phyloP scores from a whole-genome alignment of 2,113 vertebrate genomes.

The Rhabdomys dilectus region DNA sequence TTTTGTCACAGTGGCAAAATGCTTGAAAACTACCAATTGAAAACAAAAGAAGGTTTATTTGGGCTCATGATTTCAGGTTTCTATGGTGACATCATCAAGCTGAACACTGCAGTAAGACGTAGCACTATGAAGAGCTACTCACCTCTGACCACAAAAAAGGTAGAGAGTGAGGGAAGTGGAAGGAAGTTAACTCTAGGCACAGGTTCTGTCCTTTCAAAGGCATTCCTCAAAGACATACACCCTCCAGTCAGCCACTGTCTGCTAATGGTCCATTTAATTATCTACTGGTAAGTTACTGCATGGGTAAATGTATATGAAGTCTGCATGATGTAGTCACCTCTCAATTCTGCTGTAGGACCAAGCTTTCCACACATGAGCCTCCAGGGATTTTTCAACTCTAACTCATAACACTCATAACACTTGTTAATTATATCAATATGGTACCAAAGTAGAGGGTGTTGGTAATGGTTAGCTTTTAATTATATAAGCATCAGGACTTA shows the following conservation, averaged over 20 bases:
- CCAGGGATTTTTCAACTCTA: neutral
- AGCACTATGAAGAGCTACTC: neutral
- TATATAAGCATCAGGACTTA: neutral
- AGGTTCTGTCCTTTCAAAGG: neutral
- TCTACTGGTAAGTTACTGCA: neutral
- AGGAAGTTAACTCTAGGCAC: neutral
- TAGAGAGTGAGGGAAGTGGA: neutral
- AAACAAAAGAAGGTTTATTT: neutral
- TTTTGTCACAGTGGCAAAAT: neutral
- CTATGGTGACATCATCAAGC: neutral
- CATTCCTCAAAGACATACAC: neutral
- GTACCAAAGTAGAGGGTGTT: neutral
- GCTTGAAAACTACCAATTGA: neutral
- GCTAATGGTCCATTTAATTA: neutral
- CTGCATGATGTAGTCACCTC: neutral
- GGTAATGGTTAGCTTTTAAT: neutral
- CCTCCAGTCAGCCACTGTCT: neutral
- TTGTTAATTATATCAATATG: neutral
- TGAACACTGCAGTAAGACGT: neutral
- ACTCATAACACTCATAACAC: neutral
- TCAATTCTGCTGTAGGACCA: neutral
- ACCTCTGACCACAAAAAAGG: neutral
- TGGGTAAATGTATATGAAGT: neutral
- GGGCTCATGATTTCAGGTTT: neutral
- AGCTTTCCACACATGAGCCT: neutral